Evolutionary conservation across 1,140 invertebrate genomes (phyloP).

Genomic region (Agrypnia vestita): DNA sequence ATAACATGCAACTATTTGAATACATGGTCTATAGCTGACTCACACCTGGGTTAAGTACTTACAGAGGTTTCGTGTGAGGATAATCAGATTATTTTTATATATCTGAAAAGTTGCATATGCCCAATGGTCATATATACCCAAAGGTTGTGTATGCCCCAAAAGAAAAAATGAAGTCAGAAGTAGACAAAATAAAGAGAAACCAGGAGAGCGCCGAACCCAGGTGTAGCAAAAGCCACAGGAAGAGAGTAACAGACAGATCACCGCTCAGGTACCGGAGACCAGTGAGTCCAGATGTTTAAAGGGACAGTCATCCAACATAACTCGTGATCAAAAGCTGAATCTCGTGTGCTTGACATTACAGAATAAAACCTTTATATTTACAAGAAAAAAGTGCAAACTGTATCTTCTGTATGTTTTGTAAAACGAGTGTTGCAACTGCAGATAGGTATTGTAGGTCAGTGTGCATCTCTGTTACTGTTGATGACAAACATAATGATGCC

Average conservation of each 20-base stretch:
- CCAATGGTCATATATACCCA: too few relatives aligned
- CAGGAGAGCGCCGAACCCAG: slow-evolving; percentile 11
- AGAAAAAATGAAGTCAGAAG: neutral
- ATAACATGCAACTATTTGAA: slow-evolving; percentile 21
- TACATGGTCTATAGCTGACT: neutral
- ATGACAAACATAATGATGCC: neutral
- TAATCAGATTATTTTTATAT: too few relatives aligned
- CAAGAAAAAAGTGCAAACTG: slow-evolving; percentile 44
- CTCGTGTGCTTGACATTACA: slow-evolving; percentile 35
- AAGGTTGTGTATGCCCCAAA: neutral
- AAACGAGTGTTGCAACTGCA: slow-evolving; percentile 3
- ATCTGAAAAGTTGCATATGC: too few relatives aligned
- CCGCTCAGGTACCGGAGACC: slow-evolving; percentile 22
- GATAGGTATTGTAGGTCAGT: neutral
- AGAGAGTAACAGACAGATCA: slow-evolving; percentile 73
- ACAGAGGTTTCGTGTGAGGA: neutral
- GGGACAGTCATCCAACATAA: slow-evolving; percentile 41
- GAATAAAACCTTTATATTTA: slow-evolving; percentile 43
- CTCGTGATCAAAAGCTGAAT: slow-evolving; percentile 32
- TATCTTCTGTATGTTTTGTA: slow-evolving; percentile 27
- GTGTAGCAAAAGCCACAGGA: slow-evolving; percentile 66
- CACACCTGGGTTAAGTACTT: slow-evolving; percentile 4
- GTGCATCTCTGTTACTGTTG: neutral
- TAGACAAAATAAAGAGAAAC: neutral
- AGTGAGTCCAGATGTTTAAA: neutral